Evolutionary conservation across 2,113 vertebrate genomes (phyloP), one percentile per base, ranked within the genome.

Genomic region (Otocyon megalotis): DNA sequence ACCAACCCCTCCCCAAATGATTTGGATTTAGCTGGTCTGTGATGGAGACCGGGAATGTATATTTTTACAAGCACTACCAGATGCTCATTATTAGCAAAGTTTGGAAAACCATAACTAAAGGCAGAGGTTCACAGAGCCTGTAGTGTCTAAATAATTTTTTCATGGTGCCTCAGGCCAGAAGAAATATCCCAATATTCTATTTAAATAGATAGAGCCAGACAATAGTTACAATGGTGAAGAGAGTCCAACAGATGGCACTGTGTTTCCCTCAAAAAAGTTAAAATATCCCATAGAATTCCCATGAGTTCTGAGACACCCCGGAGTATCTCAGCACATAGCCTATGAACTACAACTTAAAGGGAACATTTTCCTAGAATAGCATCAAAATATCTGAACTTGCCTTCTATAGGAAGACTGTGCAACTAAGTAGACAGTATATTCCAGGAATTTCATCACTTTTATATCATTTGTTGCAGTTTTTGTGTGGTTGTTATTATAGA

Each of bases 211-310:
- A 76, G 28, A 58, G 10, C 3, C 37, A 53, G 85, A 69, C 35
- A 88, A 85, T 13, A 85, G 43, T 30, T 97, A 93, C 86, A 96
- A 56, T 93, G 94, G n/a, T 89, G 63, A 91, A 93, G 1, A 69
- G 2, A 3, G 30, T 72, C 79, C 95, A 97, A 96, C 35, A 97
- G 97, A 96, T 97, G 97, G 94, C 93, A 84, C 96, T 95, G 37
- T 93, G 43, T 71, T 90, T 62, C 80, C 93, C 96, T 96, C 50
- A 90, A 89, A 94, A 97, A 97, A 72, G 48, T 85, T 72, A 97
- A 93, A 97, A 35, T 82, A 88, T 22, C 28, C 17, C 26, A 72
- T 26, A 89, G 83, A 74, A 80, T 19, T 20, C 74, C 43, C n/a
- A 35, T 32, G 88, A 63, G n/a, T 91, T 96, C 54, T 16, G 20